phyloP scores from a whole-genome alignment of 2,888 invertebrate species.

The Deroplatys truncata region DNA sequence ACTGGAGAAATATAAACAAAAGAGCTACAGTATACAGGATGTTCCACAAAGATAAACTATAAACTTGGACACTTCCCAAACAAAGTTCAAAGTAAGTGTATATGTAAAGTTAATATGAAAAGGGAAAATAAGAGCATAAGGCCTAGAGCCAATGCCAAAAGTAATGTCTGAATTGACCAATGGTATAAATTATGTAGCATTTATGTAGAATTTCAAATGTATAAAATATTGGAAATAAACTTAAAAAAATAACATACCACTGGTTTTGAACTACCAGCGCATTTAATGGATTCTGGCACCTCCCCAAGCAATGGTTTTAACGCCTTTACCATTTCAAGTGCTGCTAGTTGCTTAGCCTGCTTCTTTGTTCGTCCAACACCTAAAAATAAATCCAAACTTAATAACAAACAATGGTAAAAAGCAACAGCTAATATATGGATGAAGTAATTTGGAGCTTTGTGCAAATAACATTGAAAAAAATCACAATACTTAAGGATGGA shows the following conservation, averaged over 20 bases:
- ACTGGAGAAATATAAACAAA: too few relatives aligned
- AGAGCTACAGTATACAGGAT: too few relatives aligned
- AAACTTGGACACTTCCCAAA: too few relatives aligned
- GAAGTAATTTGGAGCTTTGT: neutral
- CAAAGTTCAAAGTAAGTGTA: too few relatives aligned
- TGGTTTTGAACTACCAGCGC: neutral
- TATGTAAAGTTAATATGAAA: too few relatives aligned
- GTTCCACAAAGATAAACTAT: too few relatives aligned
- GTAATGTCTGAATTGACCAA: too few relatives aligned
- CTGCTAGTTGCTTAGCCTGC: constrained; percentile 60
- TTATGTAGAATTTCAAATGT: too few relatives aligned
- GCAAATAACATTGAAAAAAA: neutral
- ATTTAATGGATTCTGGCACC: neutral
- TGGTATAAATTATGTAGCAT: too few relatives aligned
- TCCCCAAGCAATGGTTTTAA: constrained; percentile 9
- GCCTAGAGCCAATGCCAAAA: too few relatives aligned
- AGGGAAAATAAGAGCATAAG: too few relatives aligned
- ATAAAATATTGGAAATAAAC: too few relatives aligned
- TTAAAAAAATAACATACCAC: neutral
- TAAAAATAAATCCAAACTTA: neutral
- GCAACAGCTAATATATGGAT: neutral
- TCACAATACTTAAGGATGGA: neutral
- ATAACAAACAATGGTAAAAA: neutral
- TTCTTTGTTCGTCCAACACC: constrained; percentile 61
- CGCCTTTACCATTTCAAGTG: constrained; percentile 41